Evolutionary conservation across 2,888 invertebrate genomes (phyloP), one percentile per base, ranked within the genome.

Genomic region (Polyploca ridens): DNA sequence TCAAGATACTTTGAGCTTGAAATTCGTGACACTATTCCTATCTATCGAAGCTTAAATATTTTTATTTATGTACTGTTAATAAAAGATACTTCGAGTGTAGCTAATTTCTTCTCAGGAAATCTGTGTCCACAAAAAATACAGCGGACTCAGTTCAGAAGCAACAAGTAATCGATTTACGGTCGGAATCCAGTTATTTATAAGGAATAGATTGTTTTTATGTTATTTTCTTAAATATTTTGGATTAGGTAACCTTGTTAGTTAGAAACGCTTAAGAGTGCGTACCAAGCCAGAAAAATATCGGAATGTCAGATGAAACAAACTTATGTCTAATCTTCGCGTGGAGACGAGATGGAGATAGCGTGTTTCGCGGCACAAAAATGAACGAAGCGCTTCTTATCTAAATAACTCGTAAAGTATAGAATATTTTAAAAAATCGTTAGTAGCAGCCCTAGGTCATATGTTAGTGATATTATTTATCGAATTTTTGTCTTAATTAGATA

Each of bases 11-110:
- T 72, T 70, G 71, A 72, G 81, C 76, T 78, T 78, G 76, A 79
- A 72, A 78, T 72, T 74, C 78, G 79, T 80, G 79, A 74, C 75
- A 76, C 72, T 77, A 77, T 75, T 41, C 61, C 41, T 67, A 65
- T 66, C 74, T 75, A 76, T 75, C 73, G 66, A 69, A 73, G 75
- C 66, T 64, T 41, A 41, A 69, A 66, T 69, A 68, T 68, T 69
- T 65, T 73, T 72, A 71, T 73, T 70, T 64, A 66, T 62, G 38
- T 62, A 65, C 62, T 67, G 69, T 62, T 69, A 69, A 65, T 69
- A 70, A 66, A 70, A 65, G 69, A 63, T 66, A 57, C 65, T 63
- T 68, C 71, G 67, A 66, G 69, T 76, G 73, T 73, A 63, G 63
- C 79, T 70, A 76, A 81, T 77, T 70, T 74, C 66, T 73, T 68